These are phyloP conservation scores for Diplolepis rosae DNA, from an alignment of 2,888 invertebrate genomes.

Conservation along the genomic window DNA sequence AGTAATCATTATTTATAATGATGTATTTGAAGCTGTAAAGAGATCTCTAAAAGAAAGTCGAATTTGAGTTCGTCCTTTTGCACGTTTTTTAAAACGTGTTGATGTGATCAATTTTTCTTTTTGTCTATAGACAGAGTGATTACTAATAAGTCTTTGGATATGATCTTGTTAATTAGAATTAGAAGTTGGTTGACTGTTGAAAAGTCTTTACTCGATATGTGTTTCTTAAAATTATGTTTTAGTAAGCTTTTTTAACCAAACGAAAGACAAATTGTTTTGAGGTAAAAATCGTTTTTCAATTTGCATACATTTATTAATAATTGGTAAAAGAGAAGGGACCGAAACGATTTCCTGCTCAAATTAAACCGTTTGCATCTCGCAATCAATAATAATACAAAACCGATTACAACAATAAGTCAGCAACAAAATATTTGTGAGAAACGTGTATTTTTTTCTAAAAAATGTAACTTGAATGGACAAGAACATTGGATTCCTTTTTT, in stretches of 20 bases:
- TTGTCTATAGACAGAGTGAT: not conserved
- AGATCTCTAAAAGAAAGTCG: not conserved
- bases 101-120: not conserved
- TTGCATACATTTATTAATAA: not conserved
- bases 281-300: not conserved
- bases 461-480: not conserved
- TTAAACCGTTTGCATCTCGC: constrained; percentile 7
- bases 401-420: not conserved
- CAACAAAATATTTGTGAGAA: not conserved
- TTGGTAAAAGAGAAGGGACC: constrained; percentile 19
- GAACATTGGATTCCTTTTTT: not conserved
- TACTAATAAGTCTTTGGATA: not conserved
- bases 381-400: not conserved
- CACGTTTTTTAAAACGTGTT: not conserved
- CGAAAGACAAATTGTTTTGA: not conserved
- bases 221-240: not conserved
- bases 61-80: constrained; percentile 11
- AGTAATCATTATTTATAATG: not conserved
- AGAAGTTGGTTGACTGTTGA: not conserved
- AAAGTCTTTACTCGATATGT: not conserved
- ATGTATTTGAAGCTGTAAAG: not conserved
- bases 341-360: constrained; percentile 14
- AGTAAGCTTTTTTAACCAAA: not conserved
- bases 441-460: not conserved
- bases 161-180: not conserved